Base-by-base conservation (phyloP, 2,113 vertebrate genomes). In the Otolemur garnettii region DNA sequence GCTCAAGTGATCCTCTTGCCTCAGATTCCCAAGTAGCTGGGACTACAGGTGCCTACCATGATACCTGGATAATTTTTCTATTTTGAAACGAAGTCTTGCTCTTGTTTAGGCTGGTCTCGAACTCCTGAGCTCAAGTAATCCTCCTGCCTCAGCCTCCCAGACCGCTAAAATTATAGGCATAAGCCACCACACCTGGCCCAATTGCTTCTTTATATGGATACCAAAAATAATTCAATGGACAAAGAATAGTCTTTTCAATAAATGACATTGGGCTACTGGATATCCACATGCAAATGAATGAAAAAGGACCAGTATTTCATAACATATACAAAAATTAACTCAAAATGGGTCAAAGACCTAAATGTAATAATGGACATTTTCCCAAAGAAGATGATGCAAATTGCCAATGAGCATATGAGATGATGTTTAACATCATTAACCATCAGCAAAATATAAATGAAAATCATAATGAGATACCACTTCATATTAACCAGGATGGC, bases 181-280 rank as follows among this genome's bases (percentile, higher is more conserved):
- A 50, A 50, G 45, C 45, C 45, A 50, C 45, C 45, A 50, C 45
- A 50, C 45, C 45, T 50, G 45, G 38, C 87, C 53, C 71, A 95
- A 17, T 26, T 84, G 19, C 66, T 79, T 83, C 78, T 80, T 88
- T 30, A 69, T 38, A 89, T 60, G 60, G 53, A 85, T 13, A 26
- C 64, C 57, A 84, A 83, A 83, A 30, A 74, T 75, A 87, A 89
- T 80, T 95, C 42, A 82, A 69, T 68, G 5, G 30, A 55, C 18
- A 90, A 82, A 92, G 22, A 96, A 81, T 0, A 89, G 74, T 57
- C 24, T 87, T 87, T 92, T 93, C 80, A 62, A 92, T 7, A 94
- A 92, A 92, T 86, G 26, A 92, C 71, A 35, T 26, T 86, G 53
- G 33, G 28, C 82, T 86, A 94, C 42, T 92, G 24, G 50, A 55